These are phyloP conservation scores for Chaenodraco wilsoni DNA, from an alignment of 2,797 vertebrate genomes.

Conservation along the genomic window DNA sequence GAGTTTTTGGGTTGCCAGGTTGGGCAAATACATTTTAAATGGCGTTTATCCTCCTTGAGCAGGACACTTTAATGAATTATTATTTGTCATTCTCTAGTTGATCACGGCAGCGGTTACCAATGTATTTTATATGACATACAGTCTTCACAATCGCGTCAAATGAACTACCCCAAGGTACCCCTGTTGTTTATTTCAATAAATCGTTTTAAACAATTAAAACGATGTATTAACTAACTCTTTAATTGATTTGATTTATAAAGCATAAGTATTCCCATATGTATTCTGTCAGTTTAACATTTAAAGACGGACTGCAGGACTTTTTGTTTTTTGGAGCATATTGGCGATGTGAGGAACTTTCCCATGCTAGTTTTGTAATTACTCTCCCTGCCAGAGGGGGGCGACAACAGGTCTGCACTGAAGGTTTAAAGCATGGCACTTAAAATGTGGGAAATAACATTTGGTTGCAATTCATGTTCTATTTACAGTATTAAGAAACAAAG, in stretches of 20 bases:
- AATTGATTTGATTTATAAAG: not conserved
- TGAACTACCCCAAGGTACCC: not conserved
- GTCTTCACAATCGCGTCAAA: not conserved
- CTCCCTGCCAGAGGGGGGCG: too few relatives aligned
- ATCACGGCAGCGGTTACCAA: not conserved
- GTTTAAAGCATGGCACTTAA: not conserved
- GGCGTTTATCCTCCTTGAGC: not conserved
- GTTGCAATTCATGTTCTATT: not conserved
- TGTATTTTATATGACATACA: not conserved
- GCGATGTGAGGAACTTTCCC: too few relatives aligned
- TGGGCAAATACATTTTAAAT: not conserved
- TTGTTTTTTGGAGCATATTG: too few relatives aligned
- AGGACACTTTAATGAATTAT: not conserved
- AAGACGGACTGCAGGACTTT: not conserved
- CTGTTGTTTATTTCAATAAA: too few relatives aligned
- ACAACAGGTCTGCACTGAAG: too few relatives aligned
- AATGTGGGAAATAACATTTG: not conserved
- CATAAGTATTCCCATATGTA: not conserved
- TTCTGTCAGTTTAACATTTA: not conserved
- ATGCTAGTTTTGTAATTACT: too few relatives aligned
- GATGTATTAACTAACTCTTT: not conserved
- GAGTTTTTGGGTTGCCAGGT: not conserved
- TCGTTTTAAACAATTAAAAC: not conserved
- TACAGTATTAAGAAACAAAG: not conserved
- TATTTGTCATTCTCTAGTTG: not conserved